Conservation (phyloP, 2,888 invertebrate genomes). For the Megalurothrips usitatus region DNA sequence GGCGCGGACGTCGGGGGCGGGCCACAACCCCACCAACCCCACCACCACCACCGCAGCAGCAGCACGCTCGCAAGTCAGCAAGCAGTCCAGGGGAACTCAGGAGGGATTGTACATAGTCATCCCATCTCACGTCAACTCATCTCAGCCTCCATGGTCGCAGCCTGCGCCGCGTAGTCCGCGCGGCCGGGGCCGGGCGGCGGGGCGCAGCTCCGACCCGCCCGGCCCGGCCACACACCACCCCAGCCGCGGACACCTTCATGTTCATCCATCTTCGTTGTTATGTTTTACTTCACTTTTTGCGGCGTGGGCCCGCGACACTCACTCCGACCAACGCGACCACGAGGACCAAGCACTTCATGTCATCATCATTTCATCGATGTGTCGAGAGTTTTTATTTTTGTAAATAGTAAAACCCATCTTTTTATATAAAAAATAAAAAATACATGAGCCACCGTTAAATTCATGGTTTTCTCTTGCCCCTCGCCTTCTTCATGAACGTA, state of each 20-base stretch:
- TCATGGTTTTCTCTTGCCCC: background rate
- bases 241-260: no score
- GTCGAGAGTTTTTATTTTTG: conserved; percentile 9
- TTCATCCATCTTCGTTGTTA: no score
- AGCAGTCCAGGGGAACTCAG: conserved; percentile 11
- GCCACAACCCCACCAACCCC: background rate
- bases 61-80: conserved; percentile 18
- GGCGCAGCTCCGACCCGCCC: no score
- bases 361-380: conserved; percentile 14
- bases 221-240: no score
- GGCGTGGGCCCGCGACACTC: conserved; percentile 10
- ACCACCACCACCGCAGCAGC: conserved; percentile 10
- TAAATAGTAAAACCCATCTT: conserved; percentile 4
- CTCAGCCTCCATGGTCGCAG: background rate
- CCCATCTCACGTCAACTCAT: background rate
- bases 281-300: background rate
- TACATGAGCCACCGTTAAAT: conserved; percentile 18
- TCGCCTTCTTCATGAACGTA: background rate
- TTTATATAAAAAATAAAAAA: conserved; percentile 22
- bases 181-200: no score
- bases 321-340: conserved; percentile 6
- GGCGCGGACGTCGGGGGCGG: background rate
- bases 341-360: conserved; percentile 8
- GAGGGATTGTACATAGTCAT: conserved; percentile 18
- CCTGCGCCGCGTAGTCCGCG: background rate